These are phyloP conservation scores for Pomatorhinus ruficollis DNA, from an alignment of 2,113 vertebrate genomes.

Conservation along the genomic window DNA sequence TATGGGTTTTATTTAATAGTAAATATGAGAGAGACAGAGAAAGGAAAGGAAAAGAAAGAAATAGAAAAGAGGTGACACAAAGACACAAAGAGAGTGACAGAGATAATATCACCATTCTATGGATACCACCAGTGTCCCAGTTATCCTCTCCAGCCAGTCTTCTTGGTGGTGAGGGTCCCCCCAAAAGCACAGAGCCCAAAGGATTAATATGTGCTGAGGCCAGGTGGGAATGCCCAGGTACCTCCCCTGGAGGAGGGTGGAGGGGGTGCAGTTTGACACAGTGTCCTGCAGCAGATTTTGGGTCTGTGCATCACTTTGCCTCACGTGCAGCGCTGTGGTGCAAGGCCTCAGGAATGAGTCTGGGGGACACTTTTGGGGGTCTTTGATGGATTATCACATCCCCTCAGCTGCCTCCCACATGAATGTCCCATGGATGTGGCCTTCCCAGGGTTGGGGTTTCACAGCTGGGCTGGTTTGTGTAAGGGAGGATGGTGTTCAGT, in stretches of 20 bases:
- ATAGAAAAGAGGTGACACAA: background rate
- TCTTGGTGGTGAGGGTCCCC: background rate
- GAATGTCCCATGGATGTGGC: background rate
- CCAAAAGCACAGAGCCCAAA: background rate
- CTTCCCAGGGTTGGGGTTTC: background rate
- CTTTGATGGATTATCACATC: too few species aligned
- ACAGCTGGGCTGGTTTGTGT: background rate
- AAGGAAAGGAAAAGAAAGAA: background rate
- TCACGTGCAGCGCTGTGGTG: too few species aligned
- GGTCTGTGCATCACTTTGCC: too few species aligned
- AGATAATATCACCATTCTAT: background rate
- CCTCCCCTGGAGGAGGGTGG: too few species aligned
- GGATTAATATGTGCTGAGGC: accelerated
- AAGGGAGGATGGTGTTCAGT: background rate
- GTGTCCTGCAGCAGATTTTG: too few species aligned
- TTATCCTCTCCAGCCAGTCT: background rate
- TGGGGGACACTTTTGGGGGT: too few species aligned
- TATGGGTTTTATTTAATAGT: background rate
- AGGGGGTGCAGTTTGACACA: too few species aligned
- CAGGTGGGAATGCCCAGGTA: background rate
- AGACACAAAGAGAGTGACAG: background rate
- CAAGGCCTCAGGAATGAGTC: too few species aligned
- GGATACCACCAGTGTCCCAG: accelerated
- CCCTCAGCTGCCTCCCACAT: background rate
- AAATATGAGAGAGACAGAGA: background rate